Evolutionary conservation across 2,888 invertebrate genomes (phyloP).

Genomic region (Miltochrista miniata): DNA sequence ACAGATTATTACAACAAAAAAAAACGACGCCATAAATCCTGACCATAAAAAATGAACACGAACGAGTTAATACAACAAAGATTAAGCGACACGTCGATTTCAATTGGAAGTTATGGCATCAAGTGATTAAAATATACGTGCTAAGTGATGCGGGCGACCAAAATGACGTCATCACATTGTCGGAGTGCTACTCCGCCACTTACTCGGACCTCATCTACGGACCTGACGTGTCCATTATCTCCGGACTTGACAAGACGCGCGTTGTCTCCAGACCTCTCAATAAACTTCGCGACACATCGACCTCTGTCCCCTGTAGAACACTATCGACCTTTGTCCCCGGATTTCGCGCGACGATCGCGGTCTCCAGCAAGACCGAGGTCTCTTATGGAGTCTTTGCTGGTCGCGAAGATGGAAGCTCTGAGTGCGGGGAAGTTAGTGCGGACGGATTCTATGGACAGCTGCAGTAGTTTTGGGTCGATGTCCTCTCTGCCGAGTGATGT

Average conservation of each 20-base stretch:
- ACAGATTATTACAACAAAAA: too few relatives aligned
- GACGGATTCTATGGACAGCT: constrained; percentile 90
- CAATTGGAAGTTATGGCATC: constrained; percentile 28
- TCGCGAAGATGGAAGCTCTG: constrained; percentile 92
- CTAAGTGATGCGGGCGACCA: constrained; percentile 68
- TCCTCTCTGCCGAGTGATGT: constrained; percentile 89
- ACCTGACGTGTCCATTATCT: constrained; percentile 56
- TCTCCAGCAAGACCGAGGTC: constrained; percentile 87
- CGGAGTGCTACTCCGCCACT: constrained; percentile 79
- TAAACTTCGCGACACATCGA: constrained; percentile 61
- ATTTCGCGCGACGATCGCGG: constrained; percentile 67
- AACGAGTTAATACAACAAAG: constrained; percentile 25
- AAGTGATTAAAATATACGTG: constrained; percentile 13
- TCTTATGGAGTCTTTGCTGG: constrained; percentile 91
- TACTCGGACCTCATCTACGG: constrained; percentile 75
- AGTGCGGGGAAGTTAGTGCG: constrained; percentile 85
- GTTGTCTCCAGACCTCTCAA: constrained; percentile 69
- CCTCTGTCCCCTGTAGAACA: constrained; percentile 71
- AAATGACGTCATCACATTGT: constrained; percentile 80
- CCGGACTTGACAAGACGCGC: constrained; percentile 68
- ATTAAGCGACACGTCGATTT: constrained; percentile 5
- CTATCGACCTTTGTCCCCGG: constrained; percentile 72
- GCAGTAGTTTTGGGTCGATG: constrained; percentile 87
- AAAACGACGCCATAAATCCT: background rate
- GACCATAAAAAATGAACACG: constrained; percentile 21